These are phyloP conservation scores for Melinaea menophilus DNA, from an alignment of 2,888 invertebrate genomes.

Conservation along the genomic window DNA sequence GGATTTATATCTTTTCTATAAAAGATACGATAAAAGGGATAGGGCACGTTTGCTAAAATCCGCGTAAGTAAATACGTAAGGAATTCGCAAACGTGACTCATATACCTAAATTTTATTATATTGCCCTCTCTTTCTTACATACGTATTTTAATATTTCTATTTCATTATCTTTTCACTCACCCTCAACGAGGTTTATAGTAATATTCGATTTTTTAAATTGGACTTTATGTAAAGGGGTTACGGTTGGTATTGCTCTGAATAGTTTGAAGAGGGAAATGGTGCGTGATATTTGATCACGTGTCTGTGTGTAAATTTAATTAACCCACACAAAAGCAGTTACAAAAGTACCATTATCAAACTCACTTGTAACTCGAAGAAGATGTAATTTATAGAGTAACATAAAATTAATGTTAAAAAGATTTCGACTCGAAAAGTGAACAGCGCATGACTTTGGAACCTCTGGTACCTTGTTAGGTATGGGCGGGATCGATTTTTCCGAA, in stretches of 20 bases:
- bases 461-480: slow-evolving; percentile 47
- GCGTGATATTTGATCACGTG: slow-evolving; percentile 25
- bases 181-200: slow-evolving; percentile 39
- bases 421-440: slow-evolving; percentile 26
- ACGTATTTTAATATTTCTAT: slow-evolving; percentile 33
- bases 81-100: slow-evolving; percentile 14
- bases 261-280: not conserved
- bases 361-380: slow-evolving; percentile 7
- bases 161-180: slow-evolving; percentile 43
- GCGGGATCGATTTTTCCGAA: slow-evolving; percentile 58
- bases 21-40: slow-evolving; percentile 5
- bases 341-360: slow-evolving; percentile 23
- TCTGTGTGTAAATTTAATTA: slow-evolving; percentile 62
- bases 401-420: slow-evolving; percentile 10
- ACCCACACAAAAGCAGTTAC: slow-evolving; percentile 37
- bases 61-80: slow-evolving; percentile 15
- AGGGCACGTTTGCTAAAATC: slow-evolving; percentile 20
- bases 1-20: not conserved
- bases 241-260: slow-evolving; percentile 32
- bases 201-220: slow-evolving; percentile 16
- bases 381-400: not conserved
- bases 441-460: slow-evolving; percentile 39
- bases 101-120: slow-evolving; percentile 25
- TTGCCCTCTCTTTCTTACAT: slow-evolving; percentile 37
- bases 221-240: slow-evolving; percentile 14